Base-by-base conservation (phyloP, 1,140 invertebrate species). In the Rhizoglyphus robini region DNA sequence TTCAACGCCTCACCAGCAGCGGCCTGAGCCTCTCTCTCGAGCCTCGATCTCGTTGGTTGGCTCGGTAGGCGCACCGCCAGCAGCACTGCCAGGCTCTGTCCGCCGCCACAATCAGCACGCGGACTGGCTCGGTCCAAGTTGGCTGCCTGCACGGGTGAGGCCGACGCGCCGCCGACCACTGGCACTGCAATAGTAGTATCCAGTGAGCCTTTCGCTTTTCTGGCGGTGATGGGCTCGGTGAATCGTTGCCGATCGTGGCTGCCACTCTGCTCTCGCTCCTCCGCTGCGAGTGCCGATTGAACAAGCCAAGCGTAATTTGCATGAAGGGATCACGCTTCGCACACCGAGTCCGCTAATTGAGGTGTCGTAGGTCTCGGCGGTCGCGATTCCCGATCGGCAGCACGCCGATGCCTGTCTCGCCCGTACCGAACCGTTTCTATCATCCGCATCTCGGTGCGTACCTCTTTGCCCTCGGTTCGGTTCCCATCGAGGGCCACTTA, bases 271-370 rank as follows among this genome's bases (percentile, higher is more conserved):
- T 54, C 51, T 25, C 23, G 51, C 20, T 54, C 31, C 23, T 20
- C 5, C 51, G 8, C 51, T 25, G 8, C 15, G 41, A 46, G 41
- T 46, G 8, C 51, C 51, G 51, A 54, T 54, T 25, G 51, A 32
- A 54, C 51, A 54, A 54, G 51, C 51, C 51, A 54, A 32, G 23
- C 23, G 51, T 54, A 54, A 54, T 54, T 54, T 54, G 51, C 51
- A 54, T 54, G 8, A 20, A 5, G 20, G 20, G 51, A 54, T 54
- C 51, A 54, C 51, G 51, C 51, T 54, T 54, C 51, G 31, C 51
- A 54, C 51, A 54, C 51, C 51, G 31, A 54, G 51, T 54, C 51
- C 51, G 51, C 51, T 54, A 54, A 54, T 54, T 54, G 51, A 54
- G 51, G 51, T 54, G 51, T 54, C 51, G 51, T 54, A 54, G 51